Evolutionary conservation across 2,888 invertebrate genomes (phyloP), one percentile per base, ranked within the genome.

Genomic region (Pyrrhia umbra): DNA sequence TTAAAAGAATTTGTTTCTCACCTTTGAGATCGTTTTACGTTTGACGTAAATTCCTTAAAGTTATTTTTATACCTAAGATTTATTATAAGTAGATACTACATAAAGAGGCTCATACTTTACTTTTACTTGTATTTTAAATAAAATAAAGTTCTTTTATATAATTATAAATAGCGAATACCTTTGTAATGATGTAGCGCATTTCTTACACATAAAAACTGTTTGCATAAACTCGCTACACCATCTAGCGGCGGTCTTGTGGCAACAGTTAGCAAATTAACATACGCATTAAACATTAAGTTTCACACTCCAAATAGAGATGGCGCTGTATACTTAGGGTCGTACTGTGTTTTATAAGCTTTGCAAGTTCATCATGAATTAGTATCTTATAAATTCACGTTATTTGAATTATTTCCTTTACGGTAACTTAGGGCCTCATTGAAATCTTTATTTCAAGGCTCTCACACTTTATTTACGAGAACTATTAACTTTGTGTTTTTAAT

Each of bases 221-320:
- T 34, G 1, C 9, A 13, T 0, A 1, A 6, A 2, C 8, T 0
- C n/a, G 2, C 18, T n/a, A 1, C 15, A 50, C 34, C 42, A 68
- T 18, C 57, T 57, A 10, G 18, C 27, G 23, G 6, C 0, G 8
- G 20, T 8, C 2, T 1, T 9, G 1, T 15, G 5, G 27, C 4
- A n/a, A 13, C 21, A 8, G 2, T 15, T 8, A 4, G 8, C 2
- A 2, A 46, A 16, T 42, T 2, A 10, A 15, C 5, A n/a, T 2
- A 34, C 13, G 34, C 13, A 15, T 6, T 6, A 18, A 15, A 18
- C 9, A 5, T 27, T 21, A 25, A 6, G n/a, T 10, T 40, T 6
- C 6, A 23, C 0, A 10, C 6, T 45, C n/a, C 4, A 1, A 57
- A 40, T 18, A 43, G 9, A 71, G 71, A 54, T 71, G 52, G 40